phyloP scores from a whole-genome alignment of 2,797 vertebrate species.

The Diplodus puntazzo region DNA sequence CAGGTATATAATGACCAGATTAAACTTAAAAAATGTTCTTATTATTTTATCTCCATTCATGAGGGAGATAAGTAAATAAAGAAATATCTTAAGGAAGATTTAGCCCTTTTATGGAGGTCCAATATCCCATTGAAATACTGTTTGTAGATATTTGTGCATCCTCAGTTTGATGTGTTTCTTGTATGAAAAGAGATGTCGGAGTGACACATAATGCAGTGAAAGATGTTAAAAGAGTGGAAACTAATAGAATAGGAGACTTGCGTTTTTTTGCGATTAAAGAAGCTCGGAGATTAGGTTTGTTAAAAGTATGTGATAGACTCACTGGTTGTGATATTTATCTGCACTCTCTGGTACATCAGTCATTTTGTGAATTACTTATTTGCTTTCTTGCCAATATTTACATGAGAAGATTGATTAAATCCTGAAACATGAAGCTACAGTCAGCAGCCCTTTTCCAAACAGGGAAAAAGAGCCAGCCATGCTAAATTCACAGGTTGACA shows the following conservation, averaged over 20 bases:
- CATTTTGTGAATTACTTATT: not conserved
- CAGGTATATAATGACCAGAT: not conserved
- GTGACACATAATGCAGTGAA: not conserved
- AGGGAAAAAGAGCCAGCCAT: not conserved
- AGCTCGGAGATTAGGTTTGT: not conserved
- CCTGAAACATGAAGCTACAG: constrained; percentile 1
- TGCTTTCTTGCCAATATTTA: not conserved
- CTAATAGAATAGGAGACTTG: not conserved
- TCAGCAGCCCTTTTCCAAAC: not conserved
- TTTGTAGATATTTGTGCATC: not conserved
- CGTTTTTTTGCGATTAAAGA: not conserved
- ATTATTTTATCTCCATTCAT: too few species aligned
- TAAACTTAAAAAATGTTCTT: too few species aligned
- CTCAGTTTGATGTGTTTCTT: not conserved
- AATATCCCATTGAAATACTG: not conserved
- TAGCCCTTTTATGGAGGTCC: not conserved
- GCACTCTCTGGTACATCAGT: not conserved
- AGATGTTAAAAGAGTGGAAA: not conserved
- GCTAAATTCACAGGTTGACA: not conserved
- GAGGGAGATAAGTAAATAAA: not conserved
- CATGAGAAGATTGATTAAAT: not conserved
- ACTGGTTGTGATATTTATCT: not conserved
- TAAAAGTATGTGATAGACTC: not conserved
- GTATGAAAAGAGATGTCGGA: not conserved
- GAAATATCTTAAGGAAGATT: not conserved